A percentile compares a stretch with the other conserved stretches of the same genome.
Evolutionary conservation across 2,888 invertebrate genomes (phyloP).

Genomic region (Lasioglossum malachurum): DNA sequence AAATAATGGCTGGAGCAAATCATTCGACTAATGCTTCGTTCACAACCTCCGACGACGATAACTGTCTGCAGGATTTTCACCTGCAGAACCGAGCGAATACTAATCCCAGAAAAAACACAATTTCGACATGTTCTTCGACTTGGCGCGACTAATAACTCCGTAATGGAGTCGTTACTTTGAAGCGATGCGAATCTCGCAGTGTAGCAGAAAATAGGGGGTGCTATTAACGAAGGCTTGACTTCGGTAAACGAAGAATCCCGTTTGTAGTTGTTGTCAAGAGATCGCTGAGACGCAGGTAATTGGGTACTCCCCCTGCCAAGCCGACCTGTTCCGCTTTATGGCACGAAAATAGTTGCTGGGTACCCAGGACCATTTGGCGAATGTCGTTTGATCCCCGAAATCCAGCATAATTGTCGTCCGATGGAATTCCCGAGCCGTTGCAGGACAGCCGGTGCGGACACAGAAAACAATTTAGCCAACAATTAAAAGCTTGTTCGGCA

Average conservation of each 20-base stretch:
- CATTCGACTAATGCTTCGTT: too few species aligned
- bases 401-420: slow-evolving; percentile 31
- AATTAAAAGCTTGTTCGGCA: slow-evolving; percentile 55
- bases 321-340: slow-evolving; percentile 4
- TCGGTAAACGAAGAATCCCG: slow-evolving; percentile 2
- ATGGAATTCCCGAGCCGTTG: background rate
- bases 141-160: background rate
- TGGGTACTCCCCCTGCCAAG: background rate
- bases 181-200: background rate
- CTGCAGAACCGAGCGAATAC: too few species aligned
- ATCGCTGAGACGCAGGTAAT: slow-evolving; percentile 3
- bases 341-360: slow-evolving; percentile 3
- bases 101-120: background rate
- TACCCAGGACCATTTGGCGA: slow-evolving; percentile 8
- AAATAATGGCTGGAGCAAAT: too few species aligned
- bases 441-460: slow-evolving; percentile 17
- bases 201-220: background rate
- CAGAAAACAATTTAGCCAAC: slow-evolving; percentile 51
- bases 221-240: background rate
- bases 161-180: background rate
- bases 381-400: slow-evolving; percentile 30
- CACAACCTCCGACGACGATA: too few species aligned
- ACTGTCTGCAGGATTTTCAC: too few species aligned
- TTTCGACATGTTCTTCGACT: background rate
- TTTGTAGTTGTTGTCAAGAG: background rate